Conservation (phyloP, 2,797 vertebrate species). For the Tympanoctomys barrerae region DNA sequence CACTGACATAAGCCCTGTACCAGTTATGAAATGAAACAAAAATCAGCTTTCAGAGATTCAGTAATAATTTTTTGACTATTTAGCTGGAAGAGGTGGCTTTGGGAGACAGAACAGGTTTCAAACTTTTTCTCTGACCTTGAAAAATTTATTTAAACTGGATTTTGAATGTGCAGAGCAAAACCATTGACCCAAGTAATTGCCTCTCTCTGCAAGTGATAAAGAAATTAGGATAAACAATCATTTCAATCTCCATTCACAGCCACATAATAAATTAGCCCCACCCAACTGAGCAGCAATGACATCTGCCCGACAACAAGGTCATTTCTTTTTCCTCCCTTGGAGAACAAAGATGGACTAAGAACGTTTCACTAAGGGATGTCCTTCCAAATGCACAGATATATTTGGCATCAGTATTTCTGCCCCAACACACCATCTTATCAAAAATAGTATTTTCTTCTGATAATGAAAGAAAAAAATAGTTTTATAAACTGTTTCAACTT, state of each 20-base stretch:
- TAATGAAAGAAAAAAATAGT: not conserved
- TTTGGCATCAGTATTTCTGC: not conserved
- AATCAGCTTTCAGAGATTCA: not conserved
- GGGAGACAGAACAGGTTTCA: not conserved
- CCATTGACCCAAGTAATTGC: not conserved
- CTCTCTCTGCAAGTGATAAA: not conserved
- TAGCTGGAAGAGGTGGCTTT: not conserved
- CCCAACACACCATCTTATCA: not conserved
- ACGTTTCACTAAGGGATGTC: not conserved
- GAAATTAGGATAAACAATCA: not conserved
- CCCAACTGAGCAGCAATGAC: not conserved
- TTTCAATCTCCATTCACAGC: not conserved
- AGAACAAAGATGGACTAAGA: not conserved
- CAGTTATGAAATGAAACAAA: not conserved
- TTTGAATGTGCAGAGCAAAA: not conserved
- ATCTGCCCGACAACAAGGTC: fast-evolving
- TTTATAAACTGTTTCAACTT: not conserved
- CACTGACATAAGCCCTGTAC: not conserved
- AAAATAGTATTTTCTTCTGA: not conserved
- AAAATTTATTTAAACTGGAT: not conserved
- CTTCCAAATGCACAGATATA: not conserved
- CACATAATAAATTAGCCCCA: not conserved
- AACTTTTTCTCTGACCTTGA: not conserved
- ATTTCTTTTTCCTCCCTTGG: not conserved
- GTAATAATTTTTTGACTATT: not conserved